phyloP scores from a whole-genome alignment of 2,888 invertebrate genomes.

The Drosophila infuscata region DNA sequence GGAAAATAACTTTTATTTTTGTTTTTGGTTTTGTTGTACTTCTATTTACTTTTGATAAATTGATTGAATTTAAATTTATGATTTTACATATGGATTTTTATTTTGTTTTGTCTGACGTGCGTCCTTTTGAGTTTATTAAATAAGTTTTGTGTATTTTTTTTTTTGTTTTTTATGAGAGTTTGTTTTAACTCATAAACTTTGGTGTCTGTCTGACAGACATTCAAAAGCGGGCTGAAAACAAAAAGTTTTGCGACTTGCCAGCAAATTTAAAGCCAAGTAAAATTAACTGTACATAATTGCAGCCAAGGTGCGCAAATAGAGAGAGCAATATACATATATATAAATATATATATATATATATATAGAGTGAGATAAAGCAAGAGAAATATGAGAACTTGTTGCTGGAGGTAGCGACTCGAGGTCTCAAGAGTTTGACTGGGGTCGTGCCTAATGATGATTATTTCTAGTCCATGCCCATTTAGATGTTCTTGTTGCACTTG shows the following conservation, averaged over 20 bases:
- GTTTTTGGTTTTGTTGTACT: not conserved
- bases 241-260: conserved; percentile 21
- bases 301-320: conserved; percentile 14
- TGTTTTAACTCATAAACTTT: conserved; percentile 38
- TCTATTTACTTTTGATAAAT: conserved; percentile 18
- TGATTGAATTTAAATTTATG: conserved; percentile 44
- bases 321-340: too few species aligned
- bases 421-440: conserved; percentile 36
- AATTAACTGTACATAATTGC: conserved; percentile 42
- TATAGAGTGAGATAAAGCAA: not conserved
- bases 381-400: conserved; percentile 51
- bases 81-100: conserved; percentile 15
- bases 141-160: conserved; percentile 28
- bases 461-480: conserved; percentile 74
- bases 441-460: conserved; percentile 74
- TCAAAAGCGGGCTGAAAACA: conserved; percentile 1
- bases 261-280: conserved; percentile 26
- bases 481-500: conserved; percentile 29
- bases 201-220: conserved; percentile 24
- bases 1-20: not conserved
- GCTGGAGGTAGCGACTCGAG: conserved; percentile 36
- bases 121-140: conserved; percentile 41
- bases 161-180: conserved; percentile 22
- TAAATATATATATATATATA: too few species aligned
- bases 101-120: conserved; percentile 6